phyloP scores from a whole-genome alignment of 2,888 invertebrate species.

The Exocentrus adspersus region DNA sequence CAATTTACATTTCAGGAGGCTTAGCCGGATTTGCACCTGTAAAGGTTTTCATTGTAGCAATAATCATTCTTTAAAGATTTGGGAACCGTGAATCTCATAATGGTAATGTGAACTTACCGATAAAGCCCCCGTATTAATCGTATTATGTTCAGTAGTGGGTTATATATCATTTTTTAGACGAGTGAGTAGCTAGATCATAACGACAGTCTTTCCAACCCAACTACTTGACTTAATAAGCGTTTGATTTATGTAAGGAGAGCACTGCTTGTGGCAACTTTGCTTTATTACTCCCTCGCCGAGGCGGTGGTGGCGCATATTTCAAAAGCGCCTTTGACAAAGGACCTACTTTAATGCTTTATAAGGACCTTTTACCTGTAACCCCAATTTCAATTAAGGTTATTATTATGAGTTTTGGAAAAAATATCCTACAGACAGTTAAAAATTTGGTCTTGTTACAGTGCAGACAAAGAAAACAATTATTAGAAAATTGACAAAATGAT shows the following conservation, averaged over 20 bases:
- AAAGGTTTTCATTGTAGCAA: not conserved
- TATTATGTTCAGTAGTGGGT: constrained; percentile 11
- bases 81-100: too few species aligned
- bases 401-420: too few species aligned
- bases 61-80: too few species aligned
- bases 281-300: constrained; percentile 54
- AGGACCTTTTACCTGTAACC: too few species aligned
- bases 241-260: constrained; percentile 63
- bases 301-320: constrained; percentile 48
- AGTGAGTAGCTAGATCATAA: constrained; percentile 41
- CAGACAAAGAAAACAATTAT: too few species aligned
- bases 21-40: constrained; percentile 56
- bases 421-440: too few species aligned
- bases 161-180: constrained; percentile 46
- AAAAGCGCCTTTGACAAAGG: constrained; percentile 35
- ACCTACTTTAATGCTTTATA: not conserved
- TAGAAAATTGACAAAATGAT: too few species aligned
- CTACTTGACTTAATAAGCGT: constrained; percentile 63
- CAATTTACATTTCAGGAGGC: constrained; percentile 56
- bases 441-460: too few species aligned
- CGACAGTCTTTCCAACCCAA: constrained; percentile 55
- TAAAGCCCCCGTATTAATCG: too few species aligned
- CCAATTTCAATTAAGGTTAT: too few species aligned
- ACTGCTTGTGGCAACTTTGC: constrained; percentile 62
- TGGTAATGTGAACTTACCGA: too few species aligned